Percentiles rank a stretch among this genome's conserved stretches.
phyloP scores from a whole-genome alignment of 2,113 vertebrate genomes.

The Oryzias curvinotus region DNA sequence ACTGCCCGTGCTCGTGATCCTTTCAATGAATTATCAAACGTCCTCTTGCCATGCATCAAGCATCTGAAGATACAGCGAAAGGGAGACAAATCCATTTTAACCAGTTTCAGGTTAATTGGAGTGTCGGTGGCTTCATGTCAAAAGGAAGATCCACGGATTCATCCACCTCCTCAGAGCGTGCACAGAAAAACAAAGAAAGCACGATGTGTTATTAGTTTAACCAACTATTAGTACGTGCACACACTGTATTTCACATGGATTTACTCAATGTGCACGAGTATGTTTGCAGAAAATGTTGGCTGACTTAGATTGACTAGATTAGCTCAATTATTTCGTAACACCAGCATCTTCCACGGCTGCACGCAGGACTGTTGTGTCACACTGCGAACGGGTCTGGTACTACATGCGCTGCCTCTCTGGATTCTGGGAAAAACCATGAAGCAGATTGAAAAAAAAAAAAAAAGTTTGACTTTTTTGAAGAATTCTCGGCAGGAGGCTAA shows the following conservation, averaged over 20 bases:
- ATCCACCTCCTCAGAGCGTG: conserved; percentile 24
- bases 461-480: conserved; percentile 34
- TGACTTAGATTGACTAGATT: not conserved
- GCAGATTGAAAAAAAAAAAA: conserved; percentile 8
- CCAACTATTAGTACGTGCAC: conserved; percentile 37
- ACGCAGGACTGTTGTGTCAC: not conserved
- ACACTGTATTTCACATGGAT: conserved; percentile 33
- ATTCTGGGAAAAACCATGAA: conserved; percentile 47
- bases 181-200: conserved; percentile 12
- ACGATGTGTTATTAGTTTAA: conserved; percentile 41
- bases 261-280: not conserved
- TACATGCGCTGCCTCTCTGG: conserved; percentile 10
- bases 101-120: conserved; percentile 24
- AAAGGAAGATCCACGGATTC: conserved; percentile 27
- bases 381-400: not conserved
- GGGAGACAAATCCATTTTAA: conserved; percentile 56
- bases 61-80: conserved; percentile 32
- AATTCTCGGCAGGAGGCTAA: conserved; percentile 58
- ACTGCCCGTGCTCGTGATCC: conserved; percentile 27
- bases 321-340: not conserved
- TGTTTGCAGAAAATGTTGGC: not conserved
- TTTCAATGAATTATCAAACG: conserved; percentile 59
- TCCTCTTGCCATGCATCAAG: conserved; percentile 46
- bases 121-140: conserved; percentile 32
- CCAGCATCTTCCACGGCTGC: not conserved